Evolutionary conservation across 30 jellyfish, hydroid and myxozoan genomes (phyloP), one percentile per base, ranked within the genome.

Genomic region (Pseudorhiza aurosa): DNA sequence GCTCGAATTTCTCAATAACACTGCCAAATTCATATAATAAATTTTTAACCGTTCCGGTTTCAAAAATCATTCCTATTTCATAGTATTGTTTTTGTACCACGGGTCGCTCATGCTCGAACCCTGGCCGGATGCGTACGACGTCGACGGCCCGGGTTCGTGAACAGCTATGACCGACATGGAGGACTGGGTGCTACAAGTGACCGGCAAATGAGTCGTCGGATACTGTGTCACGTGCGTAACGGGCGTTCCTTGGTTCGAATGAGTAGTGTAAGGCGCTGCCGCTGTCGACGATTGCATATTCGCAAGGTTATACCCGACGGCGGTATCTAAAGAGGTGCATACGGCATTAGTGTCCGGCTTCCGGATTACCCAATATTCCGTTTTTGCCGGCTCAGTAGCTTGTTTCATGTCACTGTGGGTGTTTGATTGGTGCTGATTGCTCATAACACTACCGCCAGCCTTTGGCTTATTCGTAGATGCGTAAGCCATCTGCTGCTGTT

Each of bases 401-500:
- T 59, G 75, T 10, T 59, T 9, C 19, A 8, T 53, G 8, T 53
- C 67, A 19, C 32, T 21, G 4, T 7, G 22, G 36, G 68, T 44
- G 10, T 49, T 42, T 11, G 65, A 18, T 0, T 65, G 28, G 45
- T 39, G 35, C 14, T 36, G 7, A 26, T 29, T 39, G 36, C 27
- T 11, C 68, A 39, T 39, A 2, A 46, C n/a, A 11, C 46, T 32
- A 30, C 60, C 51, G 8, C 75, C 75, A 12, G 51, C 55, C 47
- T 39, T 68, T 68, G 68, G 29, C 59, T 47, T 72, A 21, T 15
- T 30, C 25, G 77, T 22, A 30, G 28, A 39, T 51, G 44, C 70
- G 18, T 31, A 80, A 11, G 57, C 72, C 96, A 86, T 93, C 40
- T 93, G 99, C 39, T 86, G 96, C 55, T 95, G 97, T 76, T 75